Evolutionary conservation across 2,113 vertebrate genomes (phyloP).

Genomic region (Ancistrus triradiatus): DNA sequence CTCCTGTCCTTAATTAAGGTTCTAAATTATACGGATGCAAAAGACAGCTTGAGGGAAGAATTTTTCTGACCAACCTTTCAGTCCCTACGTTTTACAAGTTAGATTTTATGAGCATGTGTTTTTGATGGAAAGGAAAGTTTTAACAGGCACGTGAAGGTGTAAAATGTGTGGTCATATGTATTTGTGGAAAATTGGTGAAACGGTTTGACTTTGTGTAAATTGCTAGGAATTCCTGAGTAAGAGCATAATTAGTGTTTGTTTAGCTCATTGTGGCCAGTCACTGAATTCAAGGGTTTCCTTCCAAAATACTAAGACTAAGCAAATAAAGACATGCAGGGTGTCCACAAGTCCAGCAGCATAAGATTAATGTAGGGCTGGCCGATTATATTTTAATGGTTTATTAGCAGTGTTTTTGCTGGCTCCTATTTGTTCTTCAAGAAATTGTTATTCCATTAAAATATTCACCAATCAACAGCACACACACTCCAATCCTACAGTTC

Average conservation of each 20-base stretch:
- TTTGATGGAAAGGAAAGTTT: neutral
- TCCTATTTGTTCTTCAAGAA: no score
- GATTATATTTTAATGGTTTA: no score
- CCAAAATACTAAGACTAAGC: neutral
- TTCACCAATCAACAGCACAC: slow-evolving; percentile 13
- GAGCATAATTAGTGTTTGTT: slow-evolving; percentile 17
- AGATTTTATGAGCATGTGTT: slow-evolving; percentile 18
- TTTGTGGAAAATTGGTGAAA: slow-evolving; percentile 6
- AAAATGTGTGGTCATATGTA: neutral
- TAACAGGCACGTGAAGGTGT: neutral
- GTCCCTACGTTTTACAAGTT: slow-evolving; percentile 18
- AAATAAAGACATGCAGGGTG: no score
- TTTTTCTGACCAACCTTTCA: slow-evolving; percentile 14
- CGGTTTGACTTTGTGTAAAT: neutral
- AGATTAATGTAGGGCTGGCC: no score
- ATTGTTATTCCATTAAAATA: no score
- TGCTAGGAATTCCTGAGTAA: neutral
- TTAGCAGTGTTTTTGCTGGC: no score
- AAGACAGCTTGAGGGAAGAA: neutral
- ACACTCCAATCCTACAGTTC: neutral
- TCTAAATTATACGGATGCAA: neutral
- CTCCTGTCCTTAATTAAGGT: slow-evolving; percentile 6
- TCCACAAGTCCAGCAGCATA: neutral
- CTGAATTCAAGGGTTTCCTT: neutral
- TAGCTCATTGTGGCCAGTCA: neutral